These are phyloP conservation scores for Odontophorus gujanensis DNA, from an alignment of 2,113 vertebrate genomes.

Conservation along the genomic window DNA sequence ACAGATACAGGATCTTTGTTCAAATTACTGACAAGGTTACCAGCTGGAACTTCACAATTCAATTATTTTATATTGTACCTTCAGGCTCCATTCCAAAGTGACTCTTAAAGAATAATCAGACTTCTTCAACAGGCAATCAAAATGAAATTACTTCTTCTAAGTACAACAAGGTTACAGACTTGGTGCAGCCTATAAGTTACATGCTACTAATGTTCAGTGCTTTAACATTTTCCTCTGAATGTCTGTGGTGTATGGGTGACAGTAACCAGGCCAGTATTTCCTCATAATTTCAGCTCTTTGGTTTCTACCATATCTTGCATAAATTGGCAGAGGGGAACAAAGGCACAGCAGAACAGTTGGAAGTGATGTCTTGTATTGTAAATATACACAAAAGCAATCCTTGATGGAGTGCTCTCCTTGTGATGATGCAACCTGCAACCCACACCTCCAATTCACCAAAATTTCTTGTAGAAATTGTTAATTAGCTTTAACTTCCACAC, in stretches of 20 bases:
- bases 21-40: conserved; percentile 77
- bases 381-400: background rate
- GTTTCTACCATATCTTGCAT: background rate
- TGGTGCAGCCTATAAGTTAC: conserved; percentile 56
- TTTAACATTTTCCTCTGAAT: background rate
- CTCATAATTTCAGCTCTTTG: background rate
- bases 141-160: conserved; percentile 74
- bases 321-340: background rate
- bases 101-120: conserved; percentile 81
- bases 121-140: conserved; percentile 81
- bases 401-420: background rate
- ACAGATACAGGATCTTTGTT: conserved; percentile 69
- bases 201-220: conserved; percentile 24
- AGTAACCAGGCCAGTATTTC: background rate
- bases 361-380: background rate
- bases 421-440: background rate
- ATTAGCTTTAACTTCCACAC: background rate
- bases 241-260: background rate
- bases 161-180: conserved; percentile 78
- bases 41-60: conserved; percentile 78
- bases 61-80: conserved; percentile 83
- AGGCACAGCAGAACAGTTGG: background rate
- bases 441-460: background rate
- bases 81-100: conserved; percentile 78
- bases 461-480: background rate